Evolutionary conservation across 2,113 vertebrate genomes (phyloP).

Genomic region (Calyptomena viridis): DNA sequence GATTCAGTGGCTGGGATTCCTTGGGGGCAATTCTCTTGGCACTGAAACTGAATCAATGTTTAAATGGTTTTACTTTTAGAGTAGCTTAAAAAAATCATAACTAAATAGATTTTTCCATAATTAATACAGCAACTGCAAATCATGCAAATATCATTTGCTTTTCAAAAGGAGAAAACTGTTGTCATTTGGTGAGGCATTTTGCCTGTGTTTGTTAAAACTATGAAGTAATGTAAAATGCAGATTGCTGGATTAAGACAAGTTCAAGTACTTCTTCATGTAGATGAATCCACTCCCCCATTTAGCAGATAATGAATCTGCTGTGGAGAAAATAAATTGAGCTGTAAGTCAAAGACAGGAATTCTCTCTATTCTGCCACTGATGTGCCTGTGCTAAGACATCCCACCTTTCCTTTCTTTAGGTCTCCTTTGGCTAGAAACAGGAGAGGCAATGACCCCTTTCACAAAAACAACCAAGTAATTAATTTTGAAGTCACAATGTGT

Average conservation of each 20-base stretch:
- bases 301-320: neutral
- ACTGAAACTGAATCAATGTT: constrained; percentile 46
- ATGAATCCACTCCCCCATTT: neutral
- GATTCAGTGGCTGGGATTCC: constrained; percentile 31
- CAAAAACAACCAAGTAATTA: neutral
- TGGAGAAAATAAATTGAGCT: neutral
- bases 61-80: constrained; percentile 53
- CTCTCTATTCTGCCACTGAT: neutral
- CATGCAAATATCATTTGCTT: constrained; percentile 13
- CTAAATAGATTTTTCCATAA: constrained; percentile 57
- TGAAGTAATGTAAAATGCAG: neutral
- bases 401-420: neutral
- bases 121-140: constrained; percentile 54
- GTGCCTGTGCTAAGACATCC: neutral
- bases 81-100: constrained; percentile 9
- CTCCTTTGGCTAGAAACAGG: neutral
- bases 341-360: neutral
- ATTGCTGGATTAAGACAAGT: neutral
- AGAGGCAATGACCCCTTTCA: neutral
- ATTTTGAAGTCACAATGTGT: neutral
- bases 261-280: neutral
- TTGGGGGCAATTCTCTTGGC: constrained; percentile 25
- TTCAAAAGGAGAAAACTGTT: neutral
- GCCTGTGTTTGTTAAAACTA: neutral
- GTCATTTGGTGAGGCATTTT: neutral